Evolutionary conservation across 2,797 vertebrate species (phyloP).

Genomic region (Peromyscus eremicus): DNA sequence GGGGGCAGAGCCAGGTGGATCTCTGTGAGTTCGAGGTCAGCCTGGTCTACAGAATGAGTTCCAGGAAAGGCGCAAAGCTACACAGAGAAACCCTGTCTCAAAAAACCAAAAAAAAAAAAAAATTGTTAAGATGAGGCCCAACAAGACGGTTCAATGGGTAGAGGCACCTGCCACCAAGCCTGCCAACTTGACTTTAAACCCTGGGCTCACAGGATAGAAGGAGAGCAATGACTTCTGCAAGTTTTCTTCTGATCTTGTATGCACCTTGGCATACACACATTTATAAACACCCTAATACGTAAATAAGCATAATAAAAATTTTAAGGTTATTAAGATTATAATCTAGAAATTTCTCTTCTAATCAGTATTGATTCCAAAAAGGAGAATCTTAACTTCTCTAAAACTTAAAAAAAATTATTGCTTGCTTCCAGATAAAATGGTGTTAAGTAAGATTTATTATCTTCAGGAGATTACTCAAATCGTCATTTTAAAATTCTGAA

Average conservation of each 20-base stretch:
- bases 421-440: not conserved
- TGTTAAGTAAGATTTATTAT: not conserved
- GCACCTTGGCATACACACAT: not conserved
- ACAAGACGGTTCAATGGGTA: not conserved
- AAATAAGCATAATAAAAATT: not conserved
- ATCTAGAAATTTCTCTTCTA: constrained; percentile 31
- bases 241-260: not conserved
- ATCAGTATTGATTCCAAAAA: not conserved
- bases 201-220: not conserved
- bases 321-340: constrained; percentile 15
- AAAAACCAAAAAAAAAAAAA: not conserved
- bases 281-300: not conserved
- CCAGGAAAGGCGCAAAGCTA: too few relatives aligned
- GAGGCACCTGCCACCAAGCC: not conserved
- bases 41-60: too few relatives aligned
- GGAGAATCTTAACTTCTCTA: not conserved
- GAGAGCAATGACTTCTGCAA: not conserved
- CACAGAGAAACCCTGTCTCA: too few relatives aligned
- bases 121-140: not conserved
- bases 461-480: constrained; percentile 11
- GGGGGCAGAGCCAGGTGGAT: too few relatives aligned
- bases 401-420: not conserved
- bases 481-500: not conserved
- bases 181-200: not conserved
- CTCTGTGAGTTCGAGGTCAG: too few relatives aligned